Evolutionary conservation across 2,888 invertebrate genomes (phyloP), one percentile per base, ranked within the genome.

Genomic region (Cartodere bifasciata): DNA sequence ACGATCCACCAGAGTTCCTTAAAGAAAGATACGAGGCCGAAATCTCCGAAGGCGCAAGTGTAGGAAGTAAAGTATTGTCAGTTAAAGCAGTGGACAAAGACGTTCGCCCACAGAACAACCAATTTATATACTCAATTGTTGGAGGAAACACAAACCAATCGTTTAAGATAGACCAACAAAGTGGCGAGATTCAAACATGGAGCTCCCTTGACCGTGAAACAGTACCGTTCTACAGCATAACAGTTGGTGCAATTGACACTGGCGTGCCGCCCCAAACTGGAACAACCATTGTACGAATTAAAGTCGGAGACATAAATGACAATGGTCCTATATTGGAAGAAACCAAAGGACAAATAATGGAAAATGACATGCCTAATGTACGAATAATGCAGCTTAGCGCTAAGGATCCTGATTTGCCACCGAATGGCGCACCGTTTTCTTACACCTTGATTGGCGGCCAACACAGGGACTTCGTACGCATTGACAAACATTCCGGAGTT

Each of bases 1-100:
- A 94, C 53, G 94, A 94, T 63, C 90, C 94, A 1, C 94, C 94
- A 1, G 86, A 87, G 55, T 95, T 95, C 55, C 59, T 79, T n/a
- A 73, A 80, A 47, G 68, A 68, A 28, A 54, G 71, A 12, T 94
- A 94, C 54, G 79, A 82, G 48, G 73, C 82, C 0, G 72, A 70
- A 36, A 70, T 94, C 13, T 78, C 81, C 1, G 94, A 95, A 64
- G 85, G 81, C 12, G 80, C 79, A 0, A 49, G 60, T 1, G 59
- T 77, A 6, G 90, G 88, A 1, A 75, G 82, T 6, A 70, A 72
- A 52, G 74, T 91, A 0, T 57, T 77, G 17, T 71, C 73, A 16
- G 87, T 94, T 0, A 75, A 80, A 52, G 94, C 94, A 0, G 65
- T 83, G 1, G 94, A 95, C 58, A 87, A 85, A 61, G 94, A 95